Evolutionary conservation across 2,113 vertebrate species (phyloP).

Genomic region (Apodemus speciosus): DNA sequence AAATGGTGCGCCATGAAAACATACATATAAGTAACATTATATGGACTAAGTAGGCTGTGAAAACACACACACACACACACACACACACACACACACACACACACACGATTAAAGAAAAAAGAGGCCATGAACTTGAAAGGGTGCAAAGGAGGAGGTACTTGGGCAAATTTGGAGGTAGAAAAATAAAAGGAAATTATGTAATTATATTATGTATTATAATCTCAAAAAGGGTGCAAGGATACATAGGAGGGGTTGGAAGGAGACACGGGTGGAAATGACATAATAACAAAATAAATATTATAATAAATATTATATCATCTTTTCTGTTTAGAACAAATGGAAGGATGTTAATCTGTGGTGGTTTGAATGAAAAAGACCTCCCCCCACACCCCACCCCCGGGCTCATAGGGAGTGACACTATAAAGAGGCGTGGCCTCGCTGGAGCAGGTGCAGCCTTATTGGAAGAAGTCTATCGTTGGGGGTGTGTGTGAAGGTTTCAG

Average conservation of each 20-base stretch:
- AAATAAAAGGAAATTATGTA: neutral
- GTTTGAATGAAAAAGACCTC: neutral
- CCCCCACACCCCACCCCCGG: too few relatives aligned
- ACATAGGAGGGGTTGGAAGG: neutral
- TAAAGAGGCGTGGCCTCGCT: neutral
- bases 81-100: neutral
- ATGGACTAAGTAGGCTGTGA: neutral
- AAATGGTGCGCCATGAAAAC: neutral
- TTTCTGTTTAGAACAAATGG: slow-evolving; percentile 46
- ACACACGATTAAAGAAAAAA: neutral
- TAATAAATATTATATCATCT: neutral
- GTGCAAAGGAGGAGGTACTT: neutral
- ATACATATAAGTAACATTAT: neutral
- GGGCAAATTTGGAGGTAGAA: neutral
- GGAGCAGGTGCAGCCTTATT: neutral
- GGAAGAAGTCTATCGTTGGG: neutral
- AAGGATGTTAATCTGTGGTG: neutral
- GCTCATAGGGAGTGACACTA: neutral
- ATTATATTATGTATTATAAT: slow-evolving; percentile 3
- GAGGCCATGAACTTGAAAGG: neutral
- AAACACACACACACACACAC: too few relatives aligned
- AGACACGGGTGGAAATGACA: neutral
- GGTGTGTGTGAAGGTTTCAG: neutral
- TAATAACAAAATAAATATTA: neutral
- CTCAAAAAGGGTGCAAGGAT: neutral